These are phyloP conservation scores for Elymnias hypermnestra DNA, from an alignment of 1,140 invertebrate genomes.

Conservation along the genomic window DNA sequence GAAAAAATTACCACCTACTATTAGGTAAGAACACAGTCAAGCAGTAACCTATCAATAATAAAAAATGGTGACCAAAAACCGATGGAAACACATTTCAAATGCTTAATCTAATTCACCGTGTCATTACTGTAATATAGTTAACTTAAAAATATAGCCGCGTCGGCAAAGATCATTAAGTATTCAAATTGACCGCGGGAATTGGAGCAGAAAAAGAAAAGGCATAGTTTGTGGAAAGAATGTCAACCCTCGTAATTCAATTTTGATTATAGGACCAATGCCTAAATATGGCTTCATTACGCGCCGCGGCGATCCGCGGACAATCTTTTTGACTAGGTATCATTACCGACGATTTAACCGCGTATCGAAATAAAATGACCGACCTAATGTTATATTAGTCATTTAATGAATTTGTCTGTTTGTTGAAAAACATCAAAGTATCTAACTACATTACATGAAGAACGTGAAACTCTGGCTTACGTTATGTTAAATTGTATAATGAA, in stretches of 20 bases:
- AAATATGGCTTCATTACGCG: constrained; percentile 69
- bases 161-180: constrained; percentile 54
- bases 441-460: background rate
- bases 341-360: constrained; percentile 63
- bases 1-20: no score
- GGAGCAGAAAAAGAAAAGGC: constrained; percentile 69
- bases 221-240: constrained; percentile 61
- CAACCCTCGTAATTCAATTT: constrained; percentile 73
- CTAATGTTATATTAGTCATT: constrained; percentile 65
- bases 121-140: constrained; percentile 28
- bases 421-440: background rate
- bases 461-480: no score
- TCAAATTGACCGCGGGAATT: constrained; percentile 61
- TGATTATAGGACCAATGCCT: constrained; percentile 73
- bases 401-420: constrained; percentile 29
- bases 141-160: constrained; percentile 41
- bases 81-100: constrained; percentile 23
- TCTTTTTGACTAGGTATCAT: constrained; percentile 70
- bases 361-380: constrained; percentile 60
- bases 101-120: constrained; percentile 18
- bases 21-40: no score
- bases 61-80: no score
- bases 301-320: constrained; percentile 66
- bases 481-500: no score
- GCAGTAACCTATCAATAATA: no score